Evolutionary conservation across 2,797 vertebrate species (phyloP).

Genomic region (Poecilia picta): DNA sequence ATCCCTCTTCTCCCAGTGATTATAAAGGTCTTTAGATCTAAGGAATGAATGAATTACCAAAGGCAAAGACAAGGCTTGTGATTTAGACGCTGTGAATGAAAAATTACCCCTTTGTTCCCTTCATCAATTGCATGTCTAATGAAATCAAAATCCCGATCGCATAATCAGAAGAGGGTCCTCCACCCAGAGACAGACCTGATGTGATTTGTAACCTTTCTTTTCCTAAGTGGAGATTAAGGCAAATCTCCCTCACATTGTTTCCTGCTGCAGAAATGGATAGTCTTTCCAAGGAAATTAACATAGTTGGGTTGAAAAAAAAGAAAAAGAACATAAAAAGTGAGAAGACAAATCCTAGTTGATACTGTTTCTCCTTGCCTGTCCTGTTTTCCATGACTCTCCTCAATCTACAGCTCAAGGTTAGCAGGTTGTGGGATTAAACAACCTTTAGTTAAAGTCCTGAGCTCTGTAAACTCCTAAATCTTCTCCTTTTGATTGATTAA

Average conservation of each 20-base stretch:
- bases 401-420: constrained; percentile 72
- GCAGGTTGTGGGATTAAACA: constrained; percentile 60
- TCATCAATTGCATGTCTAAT: constrained; percentile 89
- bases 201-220: constrained; percentile 85
- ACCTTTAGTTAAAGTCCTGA: constrained; percentile 57
- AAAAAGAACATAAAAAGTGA: neutral
- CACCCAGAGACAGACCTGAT: constrained; percentile 79
- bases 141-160: constrained; percentile 88
- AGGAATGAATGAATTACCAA: constrained; percentile 84
- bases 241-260: constrained; percentile 78
- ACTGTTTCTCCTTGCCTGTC: constrained; percentile 32
- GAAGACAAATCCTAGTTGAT: constrained; percentile 12
- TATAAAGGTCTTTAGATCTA: constrained; percentile 84
- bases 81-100: constrained; percentile 84
- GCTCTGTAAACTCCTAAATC: constrained; percentile 68
- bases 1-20: constrained; percentile 78
- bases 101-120: constrained; percentile 88
- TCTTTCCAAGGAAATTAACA: constrained; percentile 34
- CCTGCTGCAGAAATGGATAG: constrained; percentile 56
- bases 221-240: constrained; percentile 82
- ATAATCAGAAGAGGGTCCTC: constrained; percentile 86
- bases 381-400: constrained; percentile 59
- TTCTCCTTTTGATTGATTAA: constrained; percentile 76
- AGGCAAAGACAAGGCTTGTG: constrained; percentile 84
- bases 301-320: constrained; percentile 3